phyloP scores from a whole-genome alignment of 2,888 invertebrate genomes.

The Pediacus dermestoides region DNA sequence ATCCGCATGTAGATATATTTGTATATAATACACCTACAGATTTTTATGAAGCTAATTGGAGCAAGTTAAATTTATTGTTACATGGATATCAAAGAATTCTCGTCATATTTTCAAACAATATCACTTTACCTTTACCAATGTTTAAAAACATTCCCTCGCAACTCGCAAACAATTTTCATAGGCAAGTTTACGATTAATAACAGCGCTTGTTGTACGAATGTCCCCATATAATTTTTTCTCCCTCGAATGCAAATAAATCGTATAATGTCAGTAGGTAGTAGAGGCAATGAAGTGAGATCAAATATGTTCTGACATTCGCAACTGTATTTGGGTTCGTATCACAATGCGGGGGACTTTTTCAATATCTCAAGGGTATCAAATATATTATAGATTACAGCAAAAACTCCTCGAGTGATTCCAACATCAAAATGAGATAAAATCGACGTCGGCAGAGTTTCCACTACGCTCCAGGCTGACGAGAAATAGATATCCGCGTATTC shows the following conservation, averaged over 20 bases:
- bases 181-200: too few species aligned
- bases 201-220: too few species aligned
- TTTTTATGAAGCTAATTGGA: too few species aligned
- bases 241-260: constrained; percentile 3
- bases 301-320: constrained; percentile 28
- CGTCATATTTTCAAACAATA: too few species aligned
- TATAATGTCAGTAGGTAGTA: background rate
- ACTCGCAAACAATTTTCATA: too few species aligned
- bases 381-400: constrained; percentile 38
- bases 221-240: background rate
- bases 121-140: too few species aligned
- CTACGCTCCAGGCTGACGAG: constrained; percentile 25
- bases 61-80: too few species aligned
- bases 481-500: constrained; percentile 29
- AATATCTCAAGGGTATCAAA: constrained; percentile 40
- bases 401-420: constrained; percentile 35
- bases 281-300: constrained; percentile 21
- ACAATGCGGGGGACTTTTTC: constrained; percentile 30
- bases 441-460: constrained; percentile 28
- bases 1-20: too few species aligned
- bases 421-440: constrained; percentile 33
- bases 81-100: too few species aligned
- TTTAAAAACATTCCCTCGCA: too few species aligned
- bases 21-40: too few species aligned
- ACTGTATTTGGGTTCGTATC: constrained; percentile 22